These are phyloP conservation scores for Sphaeridia pumilis DNA, from an alignment of 2,888 invertebrate genomes.

Conservation along the genomic window DNA sequence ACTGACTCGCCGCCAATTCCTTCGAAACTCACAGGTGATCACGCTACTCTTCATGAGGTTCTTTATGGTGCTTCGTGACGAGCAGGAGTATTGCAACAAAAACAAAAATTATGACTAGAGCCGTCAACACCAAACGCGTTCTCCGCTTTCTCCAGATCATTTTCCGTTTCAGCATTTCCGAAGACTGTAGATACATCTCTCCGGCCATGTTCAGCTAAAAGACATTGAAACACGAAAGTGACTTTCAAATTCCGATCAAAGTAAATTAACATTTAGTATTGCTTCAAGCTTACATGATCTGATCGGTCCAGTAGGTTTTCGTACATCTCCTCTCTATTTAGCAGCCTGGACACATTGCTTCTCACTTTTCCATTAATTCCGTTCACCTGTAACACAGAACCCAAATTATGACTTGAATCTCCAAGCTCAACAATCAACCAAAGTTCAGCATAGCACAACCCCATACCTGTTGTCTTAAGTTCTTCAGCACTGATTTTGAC, in stretches of 20 bases:
- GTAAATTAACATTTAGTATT: too few relatives aligned
- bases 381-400: conserved; percentile 23
- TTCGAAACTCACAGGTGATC: too few relatives aligned
- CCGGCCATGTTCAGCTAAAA: conserved; percentile 27
- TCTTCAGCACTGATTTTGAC: too few relatives aligned
- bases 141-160: conserved; percentile 31
- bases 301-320: conserved; percentile 27
- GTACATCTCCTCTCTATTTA: conserved; percentile 29
- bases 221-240: too few relatives aligned
- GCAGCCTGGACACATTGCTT: conserved; percentile 29
- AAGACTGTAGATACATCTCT: conserved; percentile 32
- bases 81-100: not conserved
- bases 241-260: too few relatives aligned
- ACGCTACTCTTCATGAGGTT: too few relatives aligned
- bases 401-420: not conserved
- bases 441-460: too few relatives aligned
- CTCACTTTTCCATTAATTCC: conserved; percentile 31
- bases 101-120: conserved; percentile 10
- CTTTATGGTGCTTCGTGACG: not conserved
- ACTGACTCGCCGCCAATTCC: too few relatives aligned
- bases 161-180: conserved; percentile 29
- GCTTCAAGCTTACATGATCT: conserved; percentile 31
- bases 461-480: too few relatives aligned
- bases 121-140: conserved; percentile 27
- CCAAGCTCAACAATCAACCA: too few relatives aligned